Evolutionary conservation across 1,140 invertebrate species (phyloP).

Genomic region (Hirudo medicinalis): DNA sequence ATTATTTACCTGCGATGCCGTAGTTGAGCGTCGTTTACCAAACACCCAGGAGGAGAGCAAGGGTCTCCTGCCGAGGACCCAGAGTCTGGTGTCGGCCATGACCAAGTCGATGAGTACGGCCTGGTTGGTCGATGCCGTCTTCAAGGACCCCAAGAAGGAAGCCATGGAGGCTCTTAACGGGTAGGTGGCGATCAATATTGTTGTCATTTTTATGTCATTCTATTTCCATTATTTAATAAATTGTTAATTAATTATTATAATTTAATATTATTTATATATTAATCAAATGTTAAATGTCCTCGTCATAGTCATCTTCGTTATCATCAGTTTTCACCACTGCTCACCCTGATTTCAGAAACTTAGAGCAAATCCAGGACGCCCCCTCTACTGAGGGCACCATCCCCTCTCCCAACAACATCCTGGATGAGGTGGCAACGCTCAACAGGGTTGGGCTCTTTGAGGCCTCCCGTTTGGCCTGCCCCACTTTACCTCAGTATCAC

Average conservation of each 20-base stretch:
- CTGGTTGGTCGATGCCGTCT: constrained; percentile 2
- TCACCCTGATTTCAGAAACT: constrained; percentile 52
- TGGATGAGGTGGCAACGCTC: background rate
- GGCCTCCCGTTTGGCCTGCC: constrained; percentile 80
- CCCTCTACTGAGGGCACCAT: too few relatives aligned
- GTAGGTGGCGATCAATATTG: background rate
- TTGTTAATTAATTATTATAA: too few relatives aligned
- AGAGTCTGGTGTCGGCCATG: constrained; percentile 11
- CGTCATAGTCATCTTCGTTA: background rate
- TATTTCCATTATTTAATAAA: too few relatives aligned
- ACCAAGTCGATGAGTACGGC: constrained; percentile 1
- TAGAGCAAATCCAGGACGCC: too few relatives aligned
- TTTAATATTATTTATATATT: background rate
- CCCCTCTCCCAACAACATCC: background rate
- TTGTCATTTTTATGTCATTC: background rate
- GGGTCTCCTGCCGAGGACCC: background rate
- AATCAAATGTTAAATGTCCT: background rate
- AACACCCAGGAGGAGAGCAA: background rate
- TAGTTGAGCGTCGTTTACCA: too few relatives aligned
- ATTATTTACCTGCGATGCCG: too few relatives aligned
- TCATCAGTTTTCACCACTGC: constrained; percentile 25
- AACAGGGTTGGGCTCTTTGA: constrained; percentile 65
- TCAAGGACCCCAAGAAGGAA: constrained; percentile 3
- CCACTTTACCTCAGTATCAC: constrained; percentile 97
- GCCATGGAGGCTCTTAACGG: background rate